phyloP scores from a whole-genome alignment of 1,140 invertebrate genomes.

The Apis cerana region DNA sequence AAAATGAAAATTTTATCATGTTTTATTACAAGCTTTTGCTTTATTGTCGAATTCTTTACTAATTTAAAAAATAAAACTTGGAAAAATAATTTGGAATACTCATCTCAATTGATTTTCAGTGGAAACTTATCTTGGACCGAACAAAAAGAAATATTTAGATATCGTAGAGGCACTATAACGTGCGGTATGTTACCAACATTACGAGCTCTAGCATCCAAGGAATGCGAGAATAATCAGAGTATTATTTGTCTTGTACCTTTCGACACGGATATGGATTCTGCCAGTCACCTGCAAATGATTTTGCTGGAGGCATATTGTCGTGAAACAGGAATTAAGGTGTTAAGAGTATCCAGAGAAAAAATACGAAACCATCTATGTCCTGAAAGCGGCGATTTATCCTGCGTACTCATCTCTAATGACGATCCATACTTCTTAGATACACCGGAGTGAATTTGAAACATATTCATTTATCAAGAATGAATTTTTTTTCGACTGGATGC shows the following conservation, averaged over 20 bases:
- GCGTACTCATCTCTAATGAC: conserved; percentile 63
- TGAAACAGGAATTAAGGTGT: conserved; percentile 73
- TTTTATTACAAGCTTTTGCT: background rate
- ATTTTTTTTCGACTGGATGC: conserved; percentile 4
- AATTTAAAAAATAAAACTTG: background rate
- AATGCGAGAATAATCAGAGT: conserved; percentile 62
- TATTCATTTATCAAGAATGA: background rate
- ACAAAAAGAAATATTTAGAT: conserved; percentile 49
- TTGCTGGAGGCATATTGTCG: conserved; percentile 72
- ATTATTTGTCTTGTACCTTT: conserved; percentile 71
- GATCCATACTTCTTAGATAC: conserved; percentile 64
- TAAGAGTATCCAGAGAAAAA: conserved; percentile 66
- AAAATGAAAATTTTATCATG: background rate
- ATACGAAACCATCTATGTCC: conserved; percentile 66
- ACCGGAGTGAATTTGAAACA: conserved; percentile 61
- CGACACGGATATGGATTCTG: conserved; percentile 71
- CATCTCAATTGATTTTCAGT: conserved; percentile 43
- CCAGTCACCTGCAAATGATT: conserved; percentile 75
- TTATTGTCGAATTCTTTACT: background rate
- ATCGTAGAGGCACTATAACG: conserved; percentile 64
- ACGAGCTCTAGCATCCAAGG: conserved; percentile 68
- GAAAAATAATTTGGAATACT: background rate
- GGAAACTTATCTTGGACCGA: conserved; percentile 52
- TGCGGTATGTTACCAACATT: conserved; percentile 74
- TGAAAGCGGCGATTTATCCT: conserved; percentile 65